Evolutionary conservation across 2,113 vertebrate species (phyloP), one percentile per base, ranked within the genome.

Genomic region (Balaeniceps rex): DNA sequence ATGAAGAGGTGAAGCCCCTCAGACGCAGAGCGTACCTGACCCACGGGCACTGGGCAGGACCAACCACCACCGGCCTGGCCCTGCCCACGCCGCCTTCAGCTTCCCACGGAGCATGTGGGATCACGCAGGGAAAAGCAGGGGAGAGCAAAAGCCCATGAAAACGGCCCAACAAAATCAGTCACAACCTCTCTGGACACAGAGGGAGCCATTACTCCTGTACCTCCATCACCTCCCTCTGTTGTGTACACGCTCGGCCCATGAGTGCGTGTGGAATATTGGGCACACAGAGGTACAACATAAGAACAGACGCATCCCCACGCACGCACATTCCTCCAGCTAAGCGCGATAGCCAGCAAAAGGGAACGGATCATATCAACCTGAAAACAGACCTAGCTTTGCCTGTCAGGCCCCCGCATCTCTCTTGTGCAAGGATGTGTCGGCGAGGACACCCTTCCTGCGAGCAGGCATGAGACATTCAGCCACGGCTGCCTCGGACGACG

Each of bases 181-280:
- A 21, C 58, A 64, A 7, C 19, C 44, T 28, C 38, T 28, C 34
- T 9, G 25, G 19, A 28, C 1, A 4, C 33, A 36, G 44, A 72
- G 3, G 12, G 7, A 84, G 24, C 28, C 36, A n/a, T 31, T 19
- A 66, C 2, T 1, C 16, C 12, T 6, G 3, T 5, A 10, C 2
- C 47, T 19, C 15, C 34, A 5, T 29, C 3, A 0, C 28, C 36
- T 11, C 3, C 6, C 28, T 16, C 17, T 11, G 44, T 10, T 55
- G 44, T 1, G 7, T 11, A 34, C 15, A 42, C 2, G 1, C 55
- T 34, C 1, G 0, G 70, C 7, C 40, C 29, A 1, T 1, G 14
- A 29, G 14, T 4, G 10, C 6, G 6, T 14, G 12, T 7, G 19
- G 25, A 46, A n/a, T 12, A 49, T 3, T 8, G 25, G 63, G 11